phyloP scores from a whole-genome alignment of 2,797 vertebrate genomes.

The Aulostomus chinensis region DNA sequence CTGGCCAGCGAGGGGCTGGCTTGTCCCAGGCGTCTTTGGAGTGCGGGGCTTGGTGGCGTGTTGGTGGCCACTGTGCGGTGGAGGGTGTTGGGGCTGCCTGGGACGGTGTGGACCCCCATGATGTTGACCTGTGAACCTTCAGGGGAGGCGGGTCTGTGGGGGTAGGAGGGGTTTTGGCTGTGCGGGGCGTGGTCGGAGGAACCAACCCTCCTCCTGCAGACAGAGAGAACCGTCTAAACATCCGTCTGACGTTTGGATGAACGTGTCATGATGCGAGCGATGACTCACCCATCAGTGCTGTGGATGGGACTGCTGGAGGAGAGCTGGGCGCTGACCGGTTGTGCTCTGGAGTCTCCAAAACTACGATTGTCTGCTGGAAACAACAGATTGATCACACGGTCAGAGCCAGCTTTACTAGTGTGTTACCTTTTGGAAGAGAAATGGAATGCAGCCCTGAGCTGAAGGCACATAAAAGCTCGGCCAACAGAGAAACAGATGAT shows the following conservation, averaged over 20 bases:
- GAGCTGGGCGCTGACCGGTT: constrained; percentile 60
- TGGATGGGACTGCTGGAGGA: constrained; percentile 87
- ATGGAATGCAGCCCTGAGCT: too few relatives aligned
- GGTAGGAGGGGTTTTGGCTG: constrained; percentile 65
- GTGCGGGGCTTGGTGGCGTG: constrained; percentile 90
- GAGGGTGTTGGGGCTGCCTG: constrained; percentile 86
- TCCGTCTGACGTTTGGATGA: too few relatives aligned
- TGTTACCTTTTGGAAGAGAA: too few relatives aligned
- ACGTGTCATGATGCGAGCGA: too few relatives aligned
- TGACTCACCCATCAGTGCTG: constrained; percentile 84
- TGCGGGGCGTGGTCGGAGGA: constrained; percentile 70
- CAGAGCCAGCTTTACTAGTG: too few relatives aligned
- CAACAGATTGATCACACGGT: too few relatives aligned
- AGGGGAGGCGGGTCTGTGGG: constrained; percentile 72
- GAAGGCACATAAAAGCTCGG: too few relatives aligned
- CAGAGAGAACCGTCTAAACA: background rate
- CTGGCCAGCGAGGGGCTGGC: constrained; percentile 69
- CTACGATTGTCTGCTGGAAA: constrained; percentile 42
- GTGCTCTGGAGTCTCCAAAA: constrained; percentile 54
- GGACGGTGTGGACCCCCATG: constrained; percentile 80
- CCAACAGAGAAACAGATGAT: background rate
- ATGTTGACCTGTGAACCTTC: constrained; percentile 82
- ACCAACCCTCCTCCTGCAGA: constrained; percentile 73
- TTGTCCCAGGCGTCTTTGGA: constrained; percentile 85
- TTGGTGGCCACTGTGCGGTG: constrained; percentile 97